Percentiles rank a stretch among this genome's conserved stretches.
Conservation (phyloP, 35 echinoderm and acorn worm species). For the Patiria miniata region DNA sequence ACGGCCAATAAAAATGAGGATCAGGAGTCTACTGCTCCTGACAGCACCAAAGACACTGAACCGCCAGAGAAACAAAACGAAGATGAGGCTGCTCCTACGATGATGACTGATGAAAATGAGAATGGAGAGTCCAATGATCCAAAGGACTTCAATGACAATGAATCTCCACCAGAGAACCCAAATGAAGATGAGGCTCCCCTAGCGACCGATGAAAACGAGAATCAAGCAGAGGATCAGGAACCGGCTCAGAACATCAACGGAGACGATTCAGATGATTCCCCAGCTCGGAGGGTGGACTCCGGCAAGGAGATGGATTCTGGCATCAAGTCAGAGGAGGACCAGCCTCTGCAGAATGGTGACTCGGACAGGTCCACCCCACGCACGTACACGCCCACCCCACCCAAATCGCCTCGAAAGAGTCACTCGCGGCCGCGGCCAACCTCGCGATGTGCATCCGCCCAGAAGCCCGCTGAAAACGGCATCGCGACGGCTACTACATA, state of each 20-base stretch:
- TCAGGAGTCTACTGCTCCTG: too few relatives aligned
- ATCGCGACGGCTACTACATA: not conserved
- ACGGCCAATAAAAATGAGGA: too few relatives aligned
- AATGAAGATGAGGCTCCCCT: not conserved
- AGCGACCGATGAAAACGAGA: not conserved
- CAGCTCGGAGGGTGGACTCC: not conserved
- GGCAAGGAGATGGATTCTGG: conserved; percentile 7
- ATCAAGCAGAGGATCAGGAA: not conserved
- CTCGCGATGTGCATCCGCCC: not conserved
- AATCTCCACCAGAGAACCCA: not conserved
- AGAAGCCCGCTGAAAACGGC: not conserved
- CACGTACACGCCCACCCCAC: conserved; percentile 1
- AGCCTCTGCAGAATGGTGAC: not conserved
- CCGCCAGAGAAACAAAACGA: not conserved
- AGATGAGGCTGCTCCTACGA: not conserved
- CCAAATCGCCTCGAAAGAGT: not conserved
- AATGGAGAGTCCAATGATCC: too few relatives aligned
- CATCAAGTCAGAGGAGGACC: not conserved
- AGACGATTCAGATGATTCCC: not conserved
- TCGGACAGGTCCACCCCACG: not conserved
- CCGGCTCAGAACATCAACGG: not conserved
- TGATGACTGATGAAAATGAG: too few relatives aligned
- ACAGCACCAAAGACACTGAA: not conserved
- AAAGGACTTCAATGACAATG: not conserved
- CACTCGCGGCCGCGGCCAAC: not conserved